Base-by-base conservation (phyloP, 2,888 invertebrate genomes). In the Eledona agricola region DNA sequence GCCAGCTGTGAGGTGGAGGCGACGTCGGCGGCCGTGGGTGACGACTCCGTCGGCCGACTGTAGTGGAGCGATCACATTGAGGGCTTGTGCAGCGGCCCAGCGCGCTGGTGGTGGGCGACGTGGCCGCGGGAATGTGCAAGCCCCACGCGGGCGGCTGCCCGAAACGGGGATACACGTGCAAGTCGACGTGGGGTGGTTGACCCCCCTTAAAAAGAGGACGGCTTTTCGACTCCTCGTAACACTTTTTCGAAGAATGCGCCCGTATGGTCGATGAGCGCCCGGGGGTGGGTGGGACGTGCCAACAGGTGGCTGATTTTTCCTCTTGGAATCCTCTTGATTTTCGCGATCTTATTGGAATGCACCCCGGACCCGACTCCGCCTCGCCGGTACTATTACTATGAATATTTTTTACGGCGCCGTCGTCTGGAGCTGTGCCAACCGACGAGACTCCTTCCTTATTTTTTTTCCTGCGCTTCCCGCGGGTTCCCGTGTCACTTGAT, bases 161-260 rank as follows among this genome's bases (percentile, higher is more conserved):
- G 68, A 71, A 70, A 73, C 71, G 73, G 74, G 74, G 74, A 76
- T 78, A 78, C 78, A 79, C 79, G 79, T 79, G 79, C 77, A 77
- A 75, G 74, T 74, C 72, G 68, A 70, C 71, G 76, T 78, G 79
- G 80, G 80, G 79, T 80, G 79, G 80, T 79, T 80, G 80, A 80
- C 80, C 80, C 79, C 78, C 76, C 72, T 65, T 67, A 67, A 71
- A 73, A 73, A 72, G 73, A 73, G 74, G 73, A 74, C 74, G 74
- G 72, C 74, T 74, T 74, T 74, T 73, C 69, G 74, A 74, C 74
- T 73, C 67, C 63, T 71, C 69, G 73, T 73, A 73, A 72, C 72
- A 73, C 73, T 72, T 73, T 70, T 65, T 43, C 19, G 13, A 51
- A 55, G 55, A 55, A 55, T 55, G 55, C 25, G 50, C 57, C 57